Evolutionary conservation across 2,888 invertebrate genomes (phyloP).

Genomic region (Podabrus alpinus): DNA sequence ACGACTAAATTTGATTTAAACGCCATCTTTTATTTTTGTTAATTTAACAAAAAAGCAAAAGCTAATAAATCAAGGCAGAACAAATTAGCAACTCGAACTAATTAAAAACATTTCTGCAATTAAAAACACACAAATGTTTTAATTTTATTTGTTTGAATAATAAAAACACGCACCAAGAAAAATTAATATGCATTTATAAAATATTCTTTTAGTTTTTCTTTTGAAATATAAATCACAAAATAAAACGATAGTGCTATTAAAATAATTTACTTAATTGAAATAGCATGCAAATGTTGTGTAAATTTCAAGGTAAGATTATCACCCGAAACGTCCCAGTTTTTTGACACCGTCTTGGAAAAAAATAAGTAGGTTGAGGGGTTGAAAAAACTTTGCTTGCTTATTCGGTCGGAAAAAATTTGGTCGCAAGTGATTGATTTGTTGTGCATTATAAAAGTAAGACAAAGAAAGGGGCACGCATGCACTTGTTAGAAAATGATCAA

Average conservation of each 20-base stretch:
- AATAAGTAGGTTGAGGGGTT: neutral
- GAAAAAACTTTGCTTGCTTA: neutral
- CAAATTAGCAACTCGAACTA: neutral
- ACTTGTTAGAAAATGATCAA: neutral
- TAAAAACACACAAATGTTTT: neutral
- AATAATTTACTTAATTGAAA: neutral
- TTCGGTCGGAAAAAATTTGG: neutral
- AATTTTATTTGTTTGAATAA: neutral
- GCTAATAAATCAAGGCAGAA: neutral
- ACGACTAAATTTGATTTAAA: neutral
- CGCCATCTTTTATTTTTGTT: neutral
- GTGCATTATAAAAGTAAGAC: neutral
- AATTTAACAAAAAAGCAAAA: neutral
- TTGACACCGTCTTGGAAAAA: neutral
- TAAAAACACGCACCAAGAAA: neutral
- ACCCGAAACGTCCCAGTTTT: neutral
- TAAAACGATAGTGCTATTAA: neutral
- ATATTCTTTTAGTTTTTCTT: neutral
- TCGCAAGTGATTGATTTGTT: neutral
- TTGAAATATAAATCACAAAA: neutral
- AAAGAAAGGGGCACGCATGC: neutral
- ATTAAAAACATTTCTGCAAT: neutral
- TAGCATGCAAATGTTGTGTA: neutral
- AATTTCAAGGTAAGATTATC: neutral
- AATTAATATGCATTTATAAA: neutral